These are phyloP conservation scores for Metopia argyrocephala DNA, from an alignment of 2,888 invertebrate species.

Conservation along the genomic window DNA sequence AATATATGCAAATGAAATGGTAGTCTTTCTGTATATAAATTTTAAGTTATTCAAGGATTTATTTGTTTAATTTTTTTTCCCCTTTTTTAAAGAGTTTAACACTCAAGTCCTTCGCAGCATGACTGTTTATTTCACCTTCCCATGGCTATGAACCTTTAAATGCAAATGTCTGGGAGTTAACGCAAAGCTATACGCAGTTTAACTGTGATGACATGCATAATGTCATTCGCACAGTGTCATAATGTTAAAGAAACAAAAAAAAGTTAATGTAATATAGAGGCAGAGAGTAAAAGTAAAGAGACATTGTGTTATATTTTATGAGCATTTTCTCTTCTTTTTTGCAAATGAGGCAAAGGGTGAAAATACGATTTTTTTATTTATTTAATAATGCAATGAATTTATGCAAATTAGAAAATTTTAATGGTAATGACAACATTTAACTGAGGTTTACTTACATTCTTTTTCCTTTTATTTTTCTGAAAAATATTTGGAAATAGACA, in stretches of 20 bases:
- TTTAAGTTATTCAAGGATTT: slow-evolving; percentile 55
- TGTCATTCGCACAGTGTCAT: slow-evolving; percentile 49
- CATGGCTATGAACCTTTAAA: background rate
- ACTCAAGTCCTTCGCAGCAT: slow-evolving; percentile 10
- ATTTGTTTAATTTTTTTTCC: too few relatives aligned
- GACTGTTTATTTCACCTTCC: background rate
- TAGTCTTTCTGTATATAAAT: slow-evolving; percentile 46
- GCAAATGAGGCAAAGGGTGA: background rate
- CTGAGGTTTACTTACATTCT: background rate
- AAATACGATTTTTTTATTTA: background rate
- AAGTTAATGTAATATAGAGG: background rate
- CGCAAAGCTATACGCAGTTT: background rate
- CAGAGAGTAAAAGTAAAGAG: too few relatives aligned
- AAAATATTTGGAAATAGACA: background rate
- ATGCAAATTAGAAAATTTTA: slow-evolving; percentile 31
- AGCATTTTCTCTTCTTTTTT: background rate
- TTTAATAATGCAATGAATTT: slow-evolving; percentile 27
- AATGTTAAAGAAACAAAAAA: background rate
- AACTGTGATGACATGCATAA: slow-evolving; percentile 60
- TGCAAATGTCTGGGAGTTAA: slow-evolving; percentile 17
- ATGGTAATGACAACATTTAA: slow-evolving; percentile 18
- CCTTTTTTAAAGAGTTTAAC: too few relatives aligned
- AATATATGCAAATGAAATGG: background rate
- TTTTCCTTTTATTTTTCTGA: background rate
- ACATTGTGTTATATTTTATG: too few relatives aligned